Evolutionary conservation across 1,140 invertebrate genomes (phyloP), one percentile per base, ranked within the genome.

Genomic region (Delia radicum): DNA sequence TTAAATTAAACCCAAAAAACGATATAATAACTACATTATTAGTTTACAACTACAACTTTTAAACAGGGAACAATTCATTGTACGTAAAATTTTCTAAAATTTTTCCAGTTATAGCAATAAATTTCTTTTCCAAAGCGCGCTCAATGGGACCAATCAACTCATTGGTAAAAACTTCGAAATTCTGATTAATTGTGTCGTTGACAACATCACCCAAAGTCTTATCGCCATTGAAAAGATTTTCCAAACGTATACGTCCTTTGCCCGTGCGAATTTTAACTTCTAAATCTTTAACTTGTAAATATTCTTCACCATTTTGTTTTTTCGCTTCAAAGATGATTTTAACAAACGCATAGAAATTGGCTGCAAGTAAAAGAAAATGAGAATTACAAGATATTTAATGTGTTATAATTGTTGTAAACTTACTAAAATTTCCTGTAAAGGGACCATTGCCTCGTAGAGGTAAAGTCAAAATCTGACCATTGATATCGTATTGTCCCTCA

Each of bases 151-250:
- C 91, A 65, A 89, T 86, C 0, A 92, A 75, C 77, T 92, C 91
- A 46, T 87, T 87, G 4, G 89, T 80, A 75, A 92, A 91, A 0
- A 87, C 76, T 65, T 90, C 87, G 75, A 91, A 90, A 78, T 92
- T 92, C 46, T 87, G 88, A 80, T 92, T 92, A 42, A 92, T 90
- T 0, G 90, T 89, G 8, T 84, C 86, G 79, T 92, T 91, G 4
- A 92, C 86, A 3, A 91, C 87, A 26, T 89, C 89, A 3, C 89
- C 87, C 65, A 90, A 78, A 6, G 87, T 79, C 78, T 88, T 88
- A 73, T 92, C 91, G 12, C 90, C 91, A 21, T 88, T 88, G 65
- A 92, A 92, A 2, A 92, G 84, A 83, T 93, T 92, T 1, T 90
- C 88, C 24, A 93, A 80, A 18, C 87, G 82, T 2, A 92, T 77